A percentile compares a stretch with the other conserved stretches of the same genome.
phyloP scores from a whole-genome alignment of 2,797 vertebrate species.

The Gadopsis marmoratus region DNA sequence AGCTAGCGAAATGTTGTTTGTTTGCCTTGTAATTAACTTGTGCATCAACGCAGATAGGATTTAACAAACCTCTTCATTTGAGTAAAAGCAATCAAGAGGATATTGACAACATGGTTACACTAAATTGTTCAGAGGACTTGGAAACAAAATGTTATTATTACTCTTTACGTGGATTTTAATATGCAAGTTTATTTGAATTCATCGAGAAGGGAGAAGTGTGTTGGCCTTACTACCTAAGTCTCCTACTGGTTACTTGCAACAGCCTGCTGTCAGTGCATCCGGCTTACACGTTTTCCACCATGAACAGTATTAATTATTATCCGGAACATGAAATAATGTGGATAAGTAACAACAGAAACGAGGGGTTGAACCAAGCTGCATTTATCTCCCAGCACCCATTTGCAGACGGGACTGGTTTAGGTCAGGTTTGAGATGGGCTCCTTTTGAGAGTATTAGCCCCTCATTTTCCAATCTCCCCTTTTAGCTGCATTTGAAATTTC shows the following conservation, averaged over 20 bases:
- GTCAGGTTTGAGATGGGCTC: not conserved
- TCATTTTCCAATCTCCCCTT: not conserved
- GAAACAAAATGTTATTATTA: not conserved
- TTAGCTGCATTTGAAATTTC: not conserved
- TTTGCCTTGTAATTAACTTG: constrained; percentile 57
- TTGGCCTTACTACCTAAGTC: not conserved
- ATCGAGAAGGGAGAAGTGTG: not conserved
- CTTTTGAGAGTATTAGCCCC: not conserved
- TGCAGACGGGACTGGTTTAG: not conserved
- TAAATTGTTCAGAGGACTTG: constrained; percentile 2
- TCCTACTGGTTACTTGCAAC: not conserved
- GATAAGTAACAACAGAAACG: not conserved
- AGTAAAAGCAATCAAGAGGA: constrained; percentile 10
- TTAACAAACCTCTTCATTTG: constrained; percentile 36
- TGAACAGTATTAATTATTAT: not conserved
- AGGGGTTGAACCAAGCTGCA: not conserved
- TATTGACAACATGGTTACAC: constrained; percentile 12
- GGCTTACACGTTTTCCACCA: not conserved
- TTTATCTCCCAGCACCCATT: not conserved
- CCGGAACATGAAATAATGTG: not conserved
- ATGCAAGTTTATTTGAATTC: not conserved
- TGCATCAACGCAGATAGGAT: constrained; percentile 28
- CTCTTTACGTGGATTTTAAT: not conserved
- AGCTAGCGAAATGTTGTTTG: constrained; percentile 43
- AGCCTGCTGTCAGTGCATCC: not conserved